Conservation (phyloP, 2,113 vertebrate genomes). For the Vulpes vulpes region DNA sequence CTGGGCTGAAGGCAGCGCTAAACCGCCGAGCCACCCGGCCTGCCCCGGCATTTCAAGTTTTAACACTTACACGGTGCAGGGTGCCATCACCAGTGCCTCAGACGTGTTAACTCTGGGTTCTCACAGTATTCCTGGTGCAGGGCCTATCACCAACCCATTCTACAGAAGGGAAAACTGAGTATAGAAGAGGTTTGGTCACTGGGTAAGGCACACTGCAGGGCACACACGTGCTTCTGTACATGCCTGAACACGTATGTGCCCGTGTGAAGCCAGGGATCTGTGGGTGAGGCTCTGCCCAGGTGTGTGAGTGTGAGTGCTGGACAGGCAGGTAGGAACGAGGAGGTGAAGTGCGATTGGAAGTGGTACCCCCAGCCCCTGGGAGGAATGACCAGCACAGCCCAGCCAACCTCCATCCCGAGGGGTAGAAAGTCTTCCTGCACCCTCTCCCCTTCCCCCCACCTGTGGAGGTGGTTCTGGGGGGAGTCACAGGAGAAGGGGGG, state of each 20-base stretch:
- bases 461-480: background rate
- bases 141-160: background rate
- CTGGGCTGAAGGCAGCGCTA: no score
- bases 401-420: background rate
- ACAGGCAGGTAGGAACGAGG: background rate
- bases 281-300: background rate
- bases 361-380: background rate
- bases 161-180: constrained; percentile 13
- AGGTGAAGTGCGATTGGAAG: rapidly evolving
- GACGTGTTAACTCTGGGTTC: no score
- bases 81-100: rapidly evolving
- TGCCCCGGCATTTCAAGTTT: no score
- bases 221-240: background rate
- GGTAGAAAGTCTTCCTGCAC: background rate
- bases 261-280: rapidly evolving
- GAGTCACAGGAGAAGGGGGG: background rate
- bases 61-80: rapidly evolving
- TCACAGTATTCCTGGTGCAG: background rate
- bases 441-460: background rate
- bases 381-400: no score
- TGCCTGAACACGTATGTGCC: rapidly evolving
- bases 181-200: background rate
- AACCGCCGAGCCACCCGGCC: no score
- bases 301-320: rapidly evolving
- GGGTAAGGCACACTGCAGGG: no score